Evolutionary conservation across 2,888 invertebrate species (phyloP), one percentile per base, ranked within the genome.

Genomic region (Neelides folsomi): DNA sequence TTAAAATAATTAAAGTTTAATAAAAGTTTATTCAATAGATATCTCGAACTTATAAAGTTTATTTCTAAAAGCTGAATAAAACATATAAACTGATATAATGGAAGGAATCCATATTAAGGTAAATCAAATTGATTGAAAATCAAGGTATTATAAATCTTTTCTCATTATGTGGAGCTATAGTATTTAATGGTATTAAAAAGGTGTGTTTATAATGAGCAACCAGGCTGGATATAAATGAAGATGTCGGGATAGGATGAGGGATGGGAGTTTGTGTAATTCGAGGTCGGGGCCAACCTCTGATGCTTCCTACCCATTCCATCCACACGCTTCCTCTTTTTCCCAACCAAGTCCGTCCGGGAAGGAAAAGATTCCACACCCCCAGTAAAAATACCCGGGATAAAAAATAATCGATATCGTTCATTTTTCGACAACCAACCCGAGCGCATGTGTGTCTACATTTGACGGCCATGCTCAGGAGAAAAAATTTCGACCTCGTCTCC

Each of bases 381-480:
- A 58, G 58, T 52, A 57, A 62, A 63, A 63, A 63, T 60, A 51
- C 57, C 53, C 49, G 52, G 55, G 58, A 57, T 51, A 54, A 63
- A 59, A 63, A 63, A 63, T 59, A 58, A 63, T 63, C 63, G 59
- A 63, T 63, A 61, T 57, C 55, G 57, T 58, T 56, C 56, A 63
- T 63, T 63, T 63, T 63, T 63, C 58, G 58, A 59, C 54, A 51
- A 53, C 57, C 53, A 50, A 57, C 42, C 49, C 53, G 55, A 56
- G 63, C 63, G 63, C 63, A 63, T 61, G 61, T 61, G 58, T 55
- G 59, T 60, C 54, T 53, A 52, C 16, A 50, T 51, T 59, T 61
- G 61, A 61, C 61, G 59, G 61, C 59, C 61, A 61, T 61, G 55
- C 55, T 51, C 45, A 34, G 45, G 50, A 40, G 37, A 51, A 51